Conservation (phyloP, 2,797 vertebrate species). For the Characodon lateralis region DNA sequence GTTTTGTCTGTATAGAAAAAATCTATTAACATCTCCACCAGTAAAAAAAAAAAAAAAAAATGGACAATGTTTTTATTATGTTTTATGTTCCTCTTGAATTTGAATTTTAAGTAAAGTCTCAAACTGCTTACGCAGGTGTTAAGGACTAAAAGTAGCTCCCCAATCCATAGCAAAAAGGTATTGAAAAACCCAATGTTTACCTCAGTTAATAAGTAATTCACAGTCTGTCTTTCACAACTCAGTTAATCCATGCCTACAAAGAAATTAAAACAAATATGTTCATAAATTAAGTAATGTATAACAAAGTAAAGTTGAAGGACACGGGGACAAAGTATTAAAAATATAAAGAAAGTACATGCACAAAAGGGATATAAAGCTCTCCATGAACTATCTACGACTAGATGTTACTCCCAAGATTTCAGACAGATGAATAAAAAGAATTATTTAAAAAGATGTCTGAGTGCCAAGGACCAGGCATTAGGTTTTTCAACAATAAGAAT, state of each 20-base stretch:
- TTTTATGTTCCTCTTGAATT: not conserved
- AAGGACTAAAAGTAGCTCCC: no score
- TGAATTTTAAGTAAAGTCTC: slow-evolving; percentile 5
- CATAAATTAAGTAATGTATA: not conserved
- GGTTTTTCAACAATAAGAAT: not conserved
- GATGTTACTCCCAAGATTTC: not conserved
- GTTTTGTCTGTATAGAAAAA: slow-evolving; percentile 20
- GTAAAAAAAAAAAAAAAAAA: not conserved
- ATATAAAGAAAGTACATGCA: not conserved
- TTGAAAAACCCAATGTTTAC: no score
- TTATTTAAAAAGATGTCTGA: not conserved
- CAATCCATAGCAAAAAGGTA: no score
- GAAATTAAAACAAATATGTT: not conserved
- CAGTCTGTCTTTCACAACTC: not conserved
- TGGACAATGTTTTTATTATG: not conserved
- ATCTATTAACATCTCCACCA: slow-evolving; percentile 7
- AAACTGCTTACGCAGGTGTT: no score
- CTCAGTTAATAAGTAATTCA: not conserved
- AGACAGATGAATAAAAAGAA: not conserved
- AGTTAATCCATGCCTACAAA: not conserved
- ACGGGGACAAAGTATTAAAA: not conserved
- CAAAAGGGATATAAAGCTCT: not conserved
- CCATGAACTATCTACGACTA: not conserved
- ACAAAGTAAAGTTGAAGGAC: not conserved
- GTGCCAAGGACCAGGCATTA: not conserved